phyloP scores from a whole-genome alignment of 2,113 vertebrate species.

The Corvus moneduloides region DNA sequence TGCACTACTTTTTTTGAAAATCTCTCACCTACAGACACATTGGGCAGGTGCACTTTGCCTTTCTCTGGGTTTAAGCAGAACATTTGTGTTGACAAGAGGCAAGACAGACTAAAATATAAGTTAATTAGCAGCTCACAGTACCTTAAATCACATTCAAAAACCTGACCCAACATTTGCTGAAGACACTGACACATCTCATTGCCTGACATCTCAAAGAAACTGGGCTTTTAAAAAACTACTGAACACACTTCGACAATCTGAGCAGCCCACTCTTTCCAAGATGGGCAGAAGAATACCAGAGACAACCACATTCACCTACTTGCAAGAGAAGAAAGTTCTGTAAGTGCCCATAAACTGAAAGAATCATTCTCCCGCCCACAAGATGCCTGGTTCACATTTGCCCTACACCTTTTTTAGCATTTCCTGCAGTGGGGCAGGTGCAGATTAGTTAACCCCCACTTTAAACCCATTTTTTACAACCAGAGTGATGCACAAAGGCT shows the following conservation, averaged over 20 bases:
- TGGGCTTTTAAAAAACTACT: neutral
- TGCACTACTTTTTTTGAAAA: neutral
- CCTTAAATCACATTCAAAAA: neutral
- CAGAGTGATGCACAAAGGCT: neutral
- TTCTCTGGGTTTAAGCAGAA: neutral
- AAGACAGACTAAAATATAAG: neutral
- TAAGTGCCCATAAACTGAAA: neutral
- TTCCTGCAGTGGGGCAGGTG: neutral
- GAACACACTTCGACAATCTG: neutral
- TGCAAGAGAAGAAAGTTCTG: neutral
- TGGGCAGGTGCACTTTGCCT: neutral
- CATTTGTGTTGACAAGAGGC: neutral
- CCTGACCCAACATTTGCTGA: neutral
- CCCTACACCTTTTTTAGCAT: neutral
- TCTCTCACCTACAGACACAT: neutral
- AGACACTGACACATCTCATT: neutral
- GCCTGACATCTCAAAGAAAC: neutral
- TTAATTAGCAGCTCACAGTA: neutral
- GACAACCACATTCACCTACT: neutral
- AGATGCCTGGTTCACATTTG: neutral
- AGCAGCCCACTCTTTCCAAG: neutral
- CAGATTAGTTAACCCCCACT: neutral
- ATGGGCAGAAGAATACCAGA: neutral
- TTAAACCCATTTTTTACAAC: neutral
- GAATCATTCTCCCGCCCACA: neutral